A percentile compares a stretch with the other conserved stretches of the same genome.
These are phyloP conservation scores for Glyptemys insculpta DNA, from an alignment of 2,797 vertebrate genomes.

Conservation along the genomic window DNA sequence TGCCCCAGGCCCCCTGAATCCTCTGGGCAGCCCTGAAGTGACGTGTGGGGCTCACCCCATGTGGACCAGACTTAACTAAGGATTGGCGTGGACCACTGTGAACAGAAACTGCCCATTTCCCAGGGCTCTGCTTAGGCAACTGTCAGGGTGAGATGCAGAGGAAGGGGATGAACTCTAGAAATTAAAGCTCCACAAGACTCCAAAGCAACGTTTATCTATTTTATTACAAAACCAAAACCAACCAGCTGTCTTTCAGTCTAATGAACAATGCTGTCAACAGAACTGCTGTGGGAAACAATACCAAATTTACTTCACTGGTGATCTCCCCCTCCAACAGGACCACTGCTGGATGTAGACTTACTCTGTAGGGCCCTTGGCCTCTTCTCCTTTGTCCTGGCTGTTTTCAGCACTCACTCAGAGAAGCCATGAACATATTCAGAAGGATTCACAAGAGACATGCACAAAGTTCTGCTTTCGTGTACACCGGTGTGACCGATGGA, in stretches of 20 bases:
- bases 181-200: slow-evolving; percentile 7
- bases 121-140: not conserved
- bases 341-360: not conserved
- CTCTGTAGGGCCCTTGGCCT: not conserved
- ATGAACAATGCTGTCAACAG: slow-evolving; percentile 16
- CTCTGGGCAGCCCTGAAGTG: not conserved
- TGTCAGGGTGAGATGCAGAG: not conserved
- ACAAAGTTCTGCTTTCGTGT: slow-evolving; percentile 16
- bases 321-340: not conserved
- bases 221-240: slow-evolving; percentile 73
- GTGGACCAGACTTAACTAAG: not conserved
- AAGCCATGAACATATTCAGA: not conserved
- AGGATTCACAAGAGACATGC: not conserved
- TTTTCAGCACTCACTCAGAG: slow-evolving; percentile 37
- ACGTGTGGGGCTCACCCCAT: not conserved
- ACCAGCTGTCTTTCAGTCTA: slow-evolving; percentile 55
- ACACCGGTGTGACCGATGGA: not conserved
- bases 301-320: not conserved
- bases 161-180: not conserved
- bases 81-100: not conserved
- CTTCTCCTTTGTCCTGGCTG: slow-evolving; percentile 45
- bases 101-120: not conserved
- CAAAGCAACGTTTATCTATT: slow-evolving; percentile 55
- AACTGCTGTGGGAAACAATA: not conserved
- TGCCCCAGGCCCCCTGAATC: too few species aligned